Base-by-base conservation (phyloP, 2,797 vertebrate genomes). In the Scolopax rusticola region DNA sequence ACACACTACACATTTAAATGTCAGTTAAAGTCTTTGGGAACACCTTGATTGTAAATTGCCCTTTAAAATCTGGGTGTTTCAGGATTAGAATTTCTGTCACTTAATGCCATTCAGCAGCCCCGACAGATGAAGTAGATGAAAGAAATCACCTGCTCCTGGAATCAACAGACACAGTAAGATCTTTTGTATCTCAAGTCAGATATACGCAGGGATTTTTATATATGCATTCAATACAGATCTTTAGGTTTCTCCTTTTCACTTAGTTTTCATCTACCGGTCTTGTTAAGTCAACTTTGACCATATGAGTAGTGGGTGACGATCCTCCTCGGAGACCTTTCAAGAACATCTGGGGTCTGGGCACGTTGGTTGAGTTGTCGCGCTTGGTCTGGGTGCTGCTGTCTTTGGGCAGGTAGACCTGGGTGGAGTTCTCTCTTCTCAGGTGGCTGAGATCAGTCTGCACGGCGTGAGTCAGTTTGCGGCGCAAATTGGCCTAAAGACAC, bases 361-460 rank as follows among this genome's bases (percentile, higher is more conserved):
- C 97, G 2, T 94, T 97, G 85, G 97, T 98, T 3, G 97, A 92
- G 20, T 82, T 91, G 15, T 99, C 98, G n/a, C 24, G 95, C 93
- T 97, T 98, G 18, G 97, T 98, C 90, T 99, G 99, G 25, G 98
- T 98, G 77, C 95, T 43, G 1, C 8, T 94, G 2, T 98, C 85
- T 83, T 98, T 99, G 7, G 94, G 93, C 40, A 92, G 93, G 93
- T 99, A 99, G 4, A 98, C 99, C 90, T 99, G 99, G n/a, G 98
- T 98, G 89, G 6, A 74, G 75, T 98, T 99, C 9, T 99, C 98
- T 95, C 99, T 98, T 91, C 98, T 99, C 98, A 99, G 98, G 87
- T 99, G 98, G 95, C 99, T 99, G 93, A 98, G 93, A 43, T 99
- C 91, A 8, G 99, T 99, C 97, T 99, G 99, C 48, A 97, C 81